Conservation (phyloP, 2,888 invertebrate species). For the Machimus atricapillus region DNA sequence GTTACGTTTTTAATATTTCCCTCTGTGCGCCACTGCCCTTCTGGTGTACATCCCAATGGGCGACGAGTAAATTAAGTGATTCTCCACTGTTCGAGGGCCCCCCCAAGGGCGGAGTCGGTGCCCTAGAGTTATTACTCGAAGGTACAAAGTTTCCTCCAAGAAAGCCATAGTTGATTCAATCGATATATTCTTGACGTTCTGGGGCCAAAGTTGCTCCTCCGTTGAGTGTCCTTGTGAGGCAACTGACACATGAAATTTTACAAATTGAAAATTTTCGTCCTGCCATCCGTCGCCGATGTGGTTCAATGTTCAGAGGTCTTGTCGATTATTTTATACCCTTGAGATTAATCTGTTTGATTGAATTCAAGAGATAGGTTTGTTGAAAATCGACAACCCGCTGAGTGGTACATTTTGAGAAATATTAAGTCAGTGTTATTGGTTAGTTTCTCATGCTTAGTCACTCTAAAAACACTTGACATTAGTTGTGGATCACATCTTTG, state of each 20-base stretch:
- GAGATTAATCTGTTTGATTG: not conserved
- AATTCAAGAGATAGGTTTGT: not conserved
- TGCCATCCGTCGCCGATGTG: not conserved
- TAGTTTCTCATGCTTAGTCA: not conserved
- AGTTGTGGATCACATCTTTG: too few relatives aligned
- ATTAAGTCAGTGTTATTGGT: not conserved
- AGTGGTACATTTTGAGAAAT: too few relatives aligned
- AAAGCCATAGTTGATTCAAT: not conserved
- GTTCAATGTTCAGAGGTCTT: not conserved
- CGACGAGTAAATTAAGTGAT: slow-evolving; percentile 12
- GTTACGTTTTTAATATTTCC: slow-evolving; percentile 2
- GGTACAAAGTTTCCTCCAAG: not conserved
- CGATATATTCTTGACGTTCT: not conserved
- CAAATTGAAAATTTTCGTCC: not conserved
- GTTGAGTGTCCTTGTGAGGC: not conserved
- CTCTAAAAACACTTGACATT: not conserved
- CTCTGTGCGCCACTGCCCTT: not conserved
- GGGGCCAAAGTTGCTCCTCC: not conserved
- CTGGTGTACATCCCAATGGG: not conserved
- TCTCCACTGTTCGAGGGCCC: not conserved
- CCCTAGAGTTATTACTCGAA: not conserved
- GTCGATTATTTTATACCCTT: not conserved
- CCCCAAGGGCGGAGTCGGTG: not conserved
- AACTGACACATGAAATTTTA: not conserved
- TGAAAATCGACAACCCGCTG: not conserved